These are phyloP conservation scores for Pyxicephalus adspersus DNA, from an alignment of 2,113 vertebrate species.

Conservation along the genomic window DNA sequence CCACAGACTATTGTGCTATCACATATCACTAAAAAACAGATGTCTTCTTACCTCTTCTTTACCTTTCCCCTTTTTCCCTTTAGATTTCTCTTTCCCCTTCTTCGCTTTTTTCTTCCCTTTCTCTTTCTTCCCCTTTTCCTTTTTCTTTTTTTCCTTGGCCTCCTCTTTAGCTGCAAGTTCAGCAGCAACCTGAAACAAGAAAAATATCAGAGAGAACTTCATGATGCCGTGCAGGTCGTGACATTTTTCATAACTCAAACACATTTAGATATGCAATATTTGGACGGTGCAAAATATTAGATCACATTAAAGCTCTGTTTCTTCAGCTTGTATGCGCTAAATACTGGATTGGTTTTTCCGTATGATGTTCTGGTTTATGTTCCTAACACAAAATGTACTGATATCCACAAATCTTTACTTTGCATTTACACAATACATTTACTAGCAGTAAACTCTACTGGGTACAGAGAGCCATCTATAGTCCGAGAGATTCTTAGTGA, in stretches of 20 bases:
- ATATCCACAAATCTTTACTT: no score
- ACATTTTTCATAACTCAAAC: neutral
- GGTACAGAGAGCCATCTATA: no score
- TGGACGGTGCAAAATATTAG: no score
- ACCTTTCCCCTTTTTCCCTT: slow-evolving; percentile 53
- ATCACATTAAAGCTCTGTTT: no score
- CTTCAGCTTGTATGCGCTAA: no score
- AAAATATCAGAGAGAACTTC: neutral
- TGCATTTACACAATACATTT: no score
- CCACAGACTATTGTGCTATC: neutral
- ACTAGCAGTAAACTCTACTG: no score
- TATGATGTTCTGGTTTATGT: no score
- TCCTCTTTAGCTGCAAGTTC: slow-evolving; percentile 78
- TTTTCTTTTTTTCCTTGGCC: slow-evolving; percentile 71
- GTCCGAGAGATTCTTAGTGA: no score
- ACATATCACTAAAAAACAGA: neutral
- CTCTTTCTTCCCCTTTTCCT: slow-evolving; percentile 67
- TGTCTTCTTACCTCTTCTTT: slow-evolving; percentile 49
- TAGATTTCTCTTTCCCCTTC: slow-evolving; percentile 52
- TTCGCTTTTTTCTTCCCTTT: slow-evolving; percentile 60
- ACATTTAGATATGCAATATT: no score
- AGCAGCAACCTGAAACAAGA: slow-evolving; percentile 73
- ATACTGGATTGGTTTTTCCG: no score
- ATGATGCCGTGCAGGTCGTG: neutral
- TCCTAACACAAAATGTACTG: no score